phyloP scores from a whole-genome alignment of 1,140 invertebrate genomes.

The Mactra quadrangularis region DNA sequence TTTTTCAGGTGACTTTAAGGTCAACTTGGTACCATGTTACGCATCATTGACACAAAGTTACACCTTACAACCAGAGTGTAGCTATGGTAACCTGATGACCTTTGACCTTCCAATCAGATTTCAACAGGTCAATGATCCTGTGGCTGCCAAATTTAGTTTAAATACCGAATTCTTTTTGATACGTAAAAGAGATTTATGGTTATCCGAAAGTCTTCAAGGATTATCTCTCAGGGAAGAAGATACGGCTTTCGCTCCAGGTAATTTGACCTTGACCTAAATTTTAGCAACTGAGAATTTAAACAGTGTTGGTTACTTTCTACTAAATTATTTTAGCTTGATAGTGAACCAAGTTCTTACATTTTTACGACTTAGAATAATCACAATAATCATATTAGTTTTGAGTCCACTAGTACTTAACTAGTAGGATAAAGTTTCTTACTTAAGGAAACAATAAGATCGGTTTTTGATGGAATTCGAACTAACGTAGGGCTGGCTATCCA shows the following conservation, averaged over 20 bases:
- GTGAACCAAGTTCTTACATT: too few relatives aligned
- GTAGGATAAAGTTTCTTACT: too few relatives aligned
- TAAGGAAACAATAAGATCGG: too few relatives aligned
- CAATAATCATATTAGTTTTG: too few relatives aligned
- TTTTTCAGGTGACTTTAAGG: conserved; percentile 82
- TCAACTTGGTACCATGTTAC: conserved; percentile 83
- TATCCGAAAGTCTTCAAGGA: conserved; percentile 73
- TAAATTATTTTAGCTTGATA: too few relatives aligned
- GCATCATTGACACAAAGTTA: conserved; percentile 75
- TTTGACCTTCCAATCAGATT: conserved; percentile 83
- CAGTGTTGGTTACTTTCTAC: too few relatives aligned
- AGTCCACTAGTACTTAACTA: too few relatives aligned
- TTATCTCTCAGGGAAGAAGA: conserved; percentile 72
- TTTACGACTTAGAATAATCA: too few relatives aligned
- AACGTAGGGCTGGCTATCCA: too few relatives aligned
- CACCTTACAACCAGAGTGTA: conserved; percentile 77
- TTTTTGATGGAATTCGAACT: too few relatives aligned
- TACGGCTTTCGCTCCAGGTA: conserved; percentile 79
- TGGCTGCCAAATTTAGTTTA: conserved; percentile 80
- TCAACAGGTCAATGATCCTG: conserved; percentile 83
- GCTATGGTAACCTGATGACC: conserved; percentile 77
- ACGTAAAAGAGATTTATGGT: conserved; percentile 80
- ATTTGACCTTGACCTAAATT: too few relatives aligned
- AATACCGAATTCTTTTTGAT: conserved; percentile 82
- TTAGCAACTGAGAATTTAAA: too few relatives aligned